Base-by-base conservation (phyloP, 2,888 invertebrate genomes). In the Formica aserva region DNA sequence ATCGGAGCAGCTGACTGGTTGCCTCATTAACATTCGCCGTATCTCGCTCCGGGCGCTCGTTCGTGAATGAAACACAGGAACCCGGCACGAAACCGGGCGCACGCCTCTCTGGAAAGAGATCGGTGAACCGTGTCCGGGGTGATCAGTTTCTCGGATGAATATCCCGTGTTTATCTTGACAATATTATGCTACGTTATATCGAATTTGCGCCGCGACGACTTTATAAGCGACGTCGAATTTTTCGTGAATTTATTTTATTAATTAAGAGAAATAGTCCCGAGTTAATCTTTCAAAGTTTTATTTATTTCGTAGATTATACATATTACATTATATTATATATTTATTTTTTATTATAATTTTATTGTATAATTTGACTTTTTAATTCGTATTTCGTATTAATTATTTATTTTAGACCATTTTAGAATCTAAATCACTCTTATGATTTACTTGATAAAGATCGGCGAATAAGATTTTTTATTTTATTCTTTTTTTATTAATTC, bases 11-110 rank as follows among this genome's bases (percentile, higher is more conserved):
- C 88, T 87, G 89, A 87, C 85, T 86, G 86, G 85, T 85, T 84
- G 87, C 69, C 92, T 93, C 91, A 92, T 94, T 92, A 93, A 91
- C 90, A 93, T 93, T 92, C 90, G 86, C 83, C 78, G 88, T 91
- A 89, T 90, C 90, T 91, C 80, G 92, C 93, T 91, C 83, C 85
- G 85, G 90, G 92, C 92, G 89, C 85, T 90, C 87, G 88, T 89
- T 91, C 90, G 89, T 92, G 92, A 93, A 93, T 93, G 92, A 91
- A 93, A 87, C 89, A 87, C 83, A 76, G 84, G 82, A 86, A 87
- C 80, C 82, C 65, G 81, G 72, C 90, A 88, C 86, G 87, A 88
- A 86, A 87, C 85, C 91, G 84, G 84, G 86, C 71, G 78, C 71
- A 52, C 67, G 62, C 66, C 82, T 48, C 78, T 60, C 48, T 29